A percentile compares a stretch with the other conserved stretches of the same genome.
phyloP scores from a whole-genome alignment of 1,140 invertebrate species.

The Trinorchestia longiramus region DNA sequence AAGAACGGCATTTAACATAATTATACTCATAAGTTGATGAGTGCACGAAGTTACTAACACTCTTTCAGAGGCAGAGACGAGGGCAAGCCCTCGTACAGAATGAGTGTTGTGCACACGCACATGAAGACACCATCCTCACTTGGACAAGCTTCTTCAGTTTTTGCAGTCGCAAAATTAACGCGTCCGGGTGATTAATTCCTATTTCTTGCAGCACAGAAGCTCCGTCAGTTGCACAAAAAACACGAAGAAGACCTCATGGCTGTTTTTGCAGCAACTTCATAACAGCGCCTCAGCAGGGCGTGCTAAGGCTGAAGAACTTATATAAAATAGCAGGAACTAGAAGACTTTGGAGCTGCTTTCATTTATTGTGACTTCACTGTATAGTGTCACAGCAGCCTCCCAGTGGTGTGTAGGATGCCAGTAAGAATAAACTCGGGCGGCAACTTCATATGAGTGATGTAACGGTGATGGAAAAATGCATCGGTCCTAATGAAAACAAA shows the following conservation, averaged over 20 bases:
- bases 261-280: slow-evolving; percentile 8
- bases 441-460: not conserved
- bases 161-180: not conserved
- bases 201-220: not conserved
- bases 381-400: not conserved
- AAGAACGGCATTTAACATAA: not conserved
- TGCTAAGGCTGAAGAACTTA: not conserved
- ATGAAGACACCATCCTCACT: not conserved
- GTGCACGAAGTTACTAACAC: not conserved
- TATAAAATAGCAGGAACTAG: not conserved
- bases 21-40: not conserved
- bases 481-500: not conserved
- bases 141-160: slow-evolving; percentile 7
- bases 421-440: not conserved
- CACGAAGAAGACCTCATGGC: not conserved
- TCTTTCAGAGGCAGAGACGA: not conserved
- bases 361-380: not conserved
- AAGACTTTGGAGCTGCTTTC: not conserved
- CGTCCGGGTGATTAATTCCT: not conserved
- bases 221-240: not conserved
- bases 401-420: not conserved
- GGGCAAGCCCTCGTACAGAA: not conserved
- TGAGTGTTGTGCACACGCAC: not conserved
- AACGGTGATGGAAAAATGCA: not conserved
- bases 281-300: not conserved